A percentile compares a stretch with the other conserved stretches of the same genome.
Evolutionary conservation across 2,797 vertebrate genomes (phyloP).

Genomic region (Bucorvus abyssinicus): DNA sequence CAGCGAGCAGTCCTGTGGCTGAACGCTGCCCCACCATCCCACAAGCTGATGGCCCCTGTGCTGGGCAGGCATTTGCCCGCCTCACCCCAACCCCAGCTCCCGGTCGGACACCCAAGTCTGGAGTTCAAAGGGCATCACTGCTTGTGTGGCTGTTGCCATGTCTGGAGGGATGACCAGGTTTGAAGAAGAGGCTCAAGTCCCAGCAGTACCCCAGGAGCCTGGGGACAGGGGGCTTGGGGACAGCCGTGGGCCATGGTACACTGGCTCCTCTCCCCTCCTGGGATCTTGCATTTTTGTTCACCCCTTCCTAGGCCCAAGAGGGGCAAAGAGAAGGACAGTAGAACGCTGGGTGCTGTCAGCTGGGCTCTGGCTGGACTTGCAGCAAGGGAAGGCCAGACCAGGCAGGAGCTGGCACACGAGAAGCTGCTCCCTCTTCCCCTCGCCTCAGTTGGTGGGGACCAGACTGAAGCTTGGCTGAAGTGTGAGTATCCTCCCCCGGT

Average conservation of each 20-base stretch:
- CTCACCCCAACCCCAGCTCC: accelerated
- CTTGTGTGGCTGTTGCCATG: accelerated
- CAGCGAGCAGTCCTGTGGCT: background rate
- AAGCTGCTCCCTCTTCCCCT: background rate
- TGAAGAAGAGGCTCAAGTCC: background rate
- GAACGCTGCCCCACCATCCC: accelerated
- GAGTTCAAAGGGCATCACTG: accelerated
- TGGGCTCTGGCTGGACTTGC: background rate
- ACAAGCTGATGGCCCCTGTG: accelerated
- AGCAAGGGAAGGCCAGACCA: accelerated
- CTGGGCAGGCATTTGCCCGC: accelerated
- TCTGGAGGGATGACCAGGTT: background rate
- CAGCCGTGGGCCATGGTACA: background rate
- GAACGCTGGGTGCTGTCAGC: accelerated
- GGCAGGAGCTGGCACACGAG: background rate
- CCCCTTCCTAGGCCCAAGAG: background rate
- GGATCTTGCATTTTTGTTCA: background rate
- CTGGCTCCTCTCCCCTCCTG: background rate
- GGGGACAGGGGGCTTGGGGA: background rate
- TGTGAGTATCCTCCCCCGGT: accelerated
- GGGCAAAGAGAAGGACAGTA: background rate
- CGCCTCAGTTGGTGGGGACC: accelerated
- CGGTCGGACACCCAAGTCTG: accelerated
- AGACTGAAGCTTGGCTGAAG: background rate
- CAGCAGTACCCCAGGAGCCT: background rate